These are phyloP conservation scores for Mobula hypostoma DNA, from an alignment of 2,113 vertebrate species.

Conservation along the genomic window DNA sequence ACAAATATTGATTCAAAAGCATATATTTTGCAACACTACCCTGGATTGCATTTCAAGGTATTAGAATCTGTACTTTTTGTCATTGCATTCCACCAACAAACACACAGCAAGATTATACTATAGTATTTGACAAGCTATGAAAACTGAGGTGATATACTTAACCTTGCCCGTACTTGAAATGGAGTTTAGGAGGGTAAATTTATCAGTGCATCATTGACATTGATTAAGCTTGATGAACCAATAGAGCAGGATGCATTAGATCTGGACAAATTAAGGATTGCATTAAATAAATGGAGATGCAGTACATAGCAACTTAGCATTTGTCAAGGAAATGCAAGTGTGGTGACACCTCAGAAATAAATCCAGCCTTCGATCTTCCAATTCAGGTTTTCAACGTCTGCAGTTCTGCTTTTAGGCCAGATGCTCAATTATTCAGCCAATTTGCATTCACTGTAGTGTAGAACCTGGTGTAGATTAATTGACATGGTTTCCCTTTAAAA, in stretches of 20 bases:
- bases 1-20: too few species aligned
- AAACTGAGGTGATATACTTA: background rate
- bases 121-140: background rate
- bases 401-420: background rate
- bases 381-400: background rate
- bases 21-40: too few species aligned
- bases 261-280: background rate
- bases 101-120: background rate
- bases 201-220: background rate
- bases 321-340: background rate
- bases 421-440: background rate
- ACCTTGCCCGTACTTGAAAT: background rate
- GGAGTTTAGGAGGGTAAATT: background rate
- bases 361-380: background rate
- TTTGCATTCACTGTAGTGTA: background rate
- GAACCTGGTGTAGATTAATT: background rate
- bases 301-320: background rate
- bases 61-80: background rate
- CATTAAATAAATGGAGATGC: background rate
- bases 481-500: background rate
- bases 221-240: background rate
- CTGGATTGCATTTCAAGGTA: too few species aligned
- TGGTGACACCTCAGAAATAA: background rate
- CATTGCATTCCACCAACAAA: background rate
- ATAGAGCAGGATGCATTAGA: background rate